phyloP scores from a whole-genome alignment of 1,140 invertebrate genomes.

The Drosophila melanica region DNA sequence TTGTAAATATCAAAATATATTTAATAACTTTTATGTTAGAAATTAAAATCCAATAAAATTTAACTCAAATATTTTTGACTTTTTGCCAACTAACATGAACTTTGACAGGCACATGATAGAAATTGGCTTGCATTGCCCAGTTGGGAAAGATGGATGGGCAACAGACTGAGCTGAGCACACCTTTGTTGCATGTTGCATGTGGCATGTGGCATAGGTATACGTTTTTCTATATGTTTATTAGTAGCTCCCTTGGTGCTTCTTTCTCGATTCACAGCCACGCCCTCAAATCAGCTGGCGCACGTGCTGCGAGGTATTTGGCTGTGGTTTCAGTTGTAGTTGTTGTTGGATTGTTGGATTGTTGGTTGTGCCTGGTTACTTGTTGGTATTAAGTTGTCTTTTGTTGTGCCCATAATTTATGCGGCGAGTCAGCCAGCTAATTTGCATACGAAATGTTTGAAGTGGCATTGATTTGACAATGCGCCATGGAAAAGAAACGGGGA shows the following conservation, averaged over 20 bases:
- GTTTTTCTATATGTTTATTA: too few relatives aligned
- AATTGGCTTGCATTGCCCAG: neutral
- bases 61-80: too few relatives aligned
- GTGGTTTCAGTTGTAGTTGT: conserved; percentile 23
- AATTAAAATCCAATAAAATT: too few relatives aligned
- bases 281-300: conserved; percentile 32
- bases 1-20: too few relatives aligned
- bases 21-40: too few relatives aligned
- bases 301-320: conserved; percentile 44
- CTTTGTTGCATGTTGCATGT: too few relatives aligned
- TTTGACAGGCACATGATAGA: conserved; percentile 9
- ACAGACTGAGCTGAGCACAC: too few relatives aligned
- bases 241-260: too few relatives aligned
- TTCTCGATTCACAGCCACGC: conserved; percentile 4
- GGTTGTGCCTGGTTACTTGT: neutral
- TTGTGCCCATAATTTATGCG: conserved; percentile 71
- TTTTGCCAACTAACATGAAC: neutral
- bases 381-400: conserved; percentile 69
- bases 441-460: conserved; percentile 77
- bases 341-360: neutral
- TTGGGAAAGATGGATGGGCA: too few relatives aligned
- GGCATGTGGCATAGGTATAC: too few relatives aligned
- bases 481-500: conserved; percentile 28
- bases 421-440: conserved; percentile 63
- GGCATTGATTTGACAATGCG: conserved; percentile 77